phyloP scores from a whole-genome alignment of 1,140 invertebrate genomes.

The Galleria mellonella region DNA sequence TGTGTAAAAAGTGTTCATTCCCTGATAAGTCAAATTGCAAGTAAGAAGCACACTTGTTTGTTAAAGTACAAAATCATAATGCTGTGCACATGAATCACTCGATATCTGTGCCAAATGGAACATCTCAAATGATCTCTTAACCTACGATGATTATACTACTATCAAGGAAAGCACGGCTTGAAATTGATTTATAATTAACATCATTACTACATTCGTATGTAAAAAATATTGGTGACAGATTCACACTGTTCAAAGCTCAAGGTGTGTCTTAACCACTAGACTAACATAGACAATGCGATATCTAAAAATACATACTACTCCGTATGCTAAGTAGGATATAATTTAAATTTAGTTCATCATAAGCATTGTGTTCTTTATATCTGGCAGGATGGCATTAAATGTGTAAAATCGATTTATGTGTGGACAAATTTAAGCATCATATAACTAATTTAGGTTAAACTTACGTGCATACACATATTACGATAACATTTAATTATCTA shows the following conservation, averaged over 20 bases:
- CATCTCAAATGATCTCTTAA: constrained; percentile 24
- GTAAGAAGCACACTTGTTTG: constrained; percentile 17
- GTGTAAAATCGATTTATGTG: constrained; percentile 70
- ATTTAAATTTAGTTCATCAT: constrained; percentile 66
- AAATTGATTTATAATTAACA: constrained; percentile 31
- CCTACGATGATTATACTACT: constrained; percentile 30
- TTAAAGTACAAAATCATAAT: constrained; percentile 25
- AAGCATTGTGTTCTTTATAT: constrained; percentile 68
- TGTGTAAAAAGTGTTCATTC: constrained; percentile 1
- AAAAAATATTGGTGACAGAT: constrained; percentile 65
- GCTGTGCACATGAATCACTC: constrained; percentile 20
- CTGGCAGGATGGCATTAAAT: constrained; percentile 70
- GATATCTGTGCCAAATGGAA: constrained; percentile 9
- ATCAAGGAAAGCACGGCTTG: constrained; percentile 42
- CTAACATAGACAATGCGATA: constrained; percentile 71
- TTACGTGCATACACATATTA: constrained; percentile 64
- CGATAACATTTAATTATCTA: constrained; percentile 64
- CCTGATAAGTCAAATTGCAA: background rate
- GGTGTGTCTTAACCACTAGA: constrained; percentile 62
- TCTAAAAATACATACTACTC: constrained; percentile 72
- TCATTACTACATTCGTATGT: constrained; percentile 36
- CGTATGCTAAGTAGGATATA: constrained; percentile 68
- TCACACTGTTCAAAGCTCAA: constrained; percentile 64
- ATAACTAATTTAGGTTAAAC: constrained; percentile 58
- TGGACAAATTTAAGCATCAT: constrained; percentile 70